Evolutionary conservation across 1,140 invertebrate species (phyloP).

Genomic region (Cataglyphis hispanica): DNA sequence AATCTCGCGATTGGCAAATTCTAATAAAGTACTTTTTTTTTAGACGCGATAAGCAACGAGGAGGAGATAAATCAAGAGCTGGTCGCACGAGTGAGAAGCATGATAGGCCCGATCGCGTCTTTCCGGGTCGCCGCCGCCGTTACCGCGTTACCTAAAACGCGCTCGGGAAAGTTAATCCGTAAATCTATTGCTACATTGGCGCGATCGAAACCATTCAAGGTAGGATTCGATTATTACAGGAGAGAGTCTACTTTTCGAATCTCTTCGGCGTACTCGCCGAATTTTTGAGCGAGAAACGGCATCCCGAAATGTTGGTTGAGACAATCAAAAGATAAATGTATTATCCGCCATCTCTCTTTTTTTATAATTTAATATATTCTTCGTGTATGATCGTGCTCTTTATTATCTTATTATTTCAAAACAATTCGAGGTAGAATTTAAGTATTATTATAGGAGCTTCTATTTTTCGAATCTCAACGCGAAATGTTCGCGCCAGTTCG

Average conservation of each 20-base stretch:
- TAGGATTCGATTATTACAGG: conserved; percentile 79
- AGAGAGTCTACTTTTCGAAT: neutral
- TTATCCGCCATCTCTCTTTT: neutral
- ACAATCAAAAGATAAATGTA: conserved; percentile 1
- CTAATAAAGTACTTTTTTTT: conserved; percentile 30
- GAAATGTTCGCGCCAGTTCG: too few species aligned
- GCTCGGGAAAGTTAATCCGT: conserved; percentile 94
- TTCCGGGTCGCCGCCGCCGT: conserved; percentile 93
- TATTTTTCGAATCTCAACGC: too few species aligned
- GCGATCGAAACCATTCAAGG: conserved; percentile 91
- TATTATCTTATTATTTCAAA: neutral
- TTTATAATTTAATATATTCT: too few species aligned
- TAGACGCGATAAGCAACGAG: conserved; percentile 87
- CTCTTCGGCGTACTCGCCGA: neutral
- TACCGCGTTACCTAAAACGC: conserved; percentile 91
- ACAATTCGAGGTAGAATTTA: neutral
- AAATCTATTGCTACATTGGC: conserved; percentile 95
- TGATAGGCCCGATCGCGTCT: conserved; percentile 96
- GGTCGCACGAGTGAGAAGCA: conserved; percentile 91
- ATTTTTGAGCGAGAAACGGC: too few species aligned
- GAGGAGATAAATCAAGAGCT: conserved; percentile 89
- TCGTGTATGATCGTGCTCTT: too few species aligned
- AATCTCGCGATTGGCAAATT: neutral
- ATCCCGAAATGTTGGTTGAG: conserved; percentile 14
- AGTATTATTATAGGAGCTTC: too few species aligned